Base-by-base conservation (phyloP, 2,797 vertebrate genomes). In the Phalloptychus januarius region DNA sequence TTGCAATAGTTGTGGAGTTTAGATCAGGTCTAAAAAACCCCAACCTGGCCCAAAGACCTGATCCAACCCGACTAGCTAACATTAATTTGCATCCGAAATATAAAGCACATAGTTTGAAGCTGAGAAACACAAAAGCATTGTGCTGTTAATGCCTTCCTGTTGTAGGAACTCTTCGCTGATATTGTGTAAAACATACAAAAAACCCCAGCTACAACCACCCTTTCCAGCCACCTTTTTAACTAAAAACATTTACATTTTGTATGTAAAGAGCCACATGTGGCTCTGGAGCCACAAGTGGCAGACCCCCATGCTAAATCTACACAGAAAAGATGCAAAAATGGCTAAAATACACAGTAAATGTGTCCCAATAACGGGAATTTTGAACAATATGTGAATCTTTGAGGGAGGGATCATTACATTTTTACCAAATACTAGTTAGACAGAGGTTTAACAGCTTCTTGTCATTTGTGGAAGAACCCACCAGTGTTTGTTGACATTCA, bases 401-500 rank as follows among this genome's bases (percentile, higher is more conserved):
- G n/a, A 44, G 67, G 28, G 42, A 56, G 77, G 67, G 74, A 72
- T 78, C 77, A 89, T 90, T 84, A 76, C 15, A 76, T 84, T 85
- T 79, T 79, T 71, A 71, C 79, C 80, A 87, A 88, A 89, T 74
- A 56, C 79, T 80, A 44, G 71, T 79, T 82, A 87, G 81, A 81
- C 38, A 11, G 76, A 65, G 38, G 83, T 63, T 76, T 77, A 40
- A 76, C 86, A 58, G 69, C 40, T 8, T 85, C 82, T 81, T 83
- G 82, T 81, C 36, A 11, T 83, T 85, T 75, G 86, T 79, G 86
- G 75, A 84, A 81, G 79, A 86, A 84, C 82, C 90, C 85, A 89
- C 81, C 76, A 72, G 40, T 83, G 90, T 95, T 94, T 95, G 94
- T 95, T 93, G 93, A 93, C 90, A 89, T 89, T 92, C 86, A 87